Percentiles rank a stretch among this genome's conserved stretches.
phyloP scores from a whole-genome alignment of 2,888 invertebrate genomes.

The Eristalis arbustorum region DNA sequence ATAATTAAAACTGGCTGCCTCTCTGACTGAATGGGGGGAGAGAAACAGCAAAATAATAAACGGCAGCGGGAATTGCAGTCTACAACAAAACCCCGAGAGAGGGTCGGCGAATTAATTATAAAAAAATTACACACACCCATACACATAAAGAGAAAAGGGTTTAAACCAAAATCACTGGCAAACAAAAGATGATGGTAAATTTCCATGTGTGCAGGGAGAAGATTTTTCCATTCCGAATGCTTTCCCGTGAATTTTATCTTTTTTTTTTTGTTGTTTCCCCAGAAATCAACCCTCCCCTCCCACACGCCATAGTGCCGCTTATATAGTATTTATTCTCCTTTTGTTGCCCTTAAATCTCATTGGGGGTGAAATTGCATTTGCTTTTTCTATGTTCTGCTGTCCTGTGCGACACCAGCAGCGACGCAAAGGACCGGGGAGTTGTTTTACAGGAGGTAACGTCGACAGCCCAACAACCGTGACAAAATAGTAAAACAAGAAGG shows the following conservation, averaged over 20 bases:
- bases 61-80: slow-evolving; percentile 16
- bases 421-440: background rate
- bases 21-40: background rate
- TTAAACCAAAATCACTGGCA: slow-evolving; percentile 24
- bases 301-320: background rate
- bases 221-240: slow-evolving; percentile 26
- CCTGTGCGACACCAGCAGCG: slow-evolving; percentile 27
- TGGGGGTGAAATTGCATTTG: slow-evolving; percentile 62
- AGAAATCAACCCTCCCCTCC: too few species aligned
- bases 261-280: background rate
- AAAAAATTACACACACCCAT: slow-evolving; percentile 14
- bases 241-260: slow-evolving; percentile 13
- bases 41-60: slow-evolving; percentile 33
- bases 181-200: slow-evolving; percentile 51
- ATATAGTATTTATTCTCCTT: slow-evolving; percentile 12
- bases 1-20: slow-evolving; percentile 52
- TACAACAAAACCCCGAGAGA: slow-evolving; percentile 4
- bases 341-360: slow-evolving; percentile 50
- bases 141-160: background rate
- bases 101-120: slow-evolving; percentile 51
- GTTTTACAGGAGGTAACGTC: slow-evolving; percentile 32
- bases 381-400: slow-evolving; percentile 2
- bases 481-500: background rate
- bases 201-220: slow-evolving; percentile 35
- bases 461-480: slow-evolving; percentile 37